These are phyloP conservation scores for Galeopsomyia nigrocyanea DNA, from an alignment of 2,888 invertebrate species.

Conservation along the genomic window DNA sequence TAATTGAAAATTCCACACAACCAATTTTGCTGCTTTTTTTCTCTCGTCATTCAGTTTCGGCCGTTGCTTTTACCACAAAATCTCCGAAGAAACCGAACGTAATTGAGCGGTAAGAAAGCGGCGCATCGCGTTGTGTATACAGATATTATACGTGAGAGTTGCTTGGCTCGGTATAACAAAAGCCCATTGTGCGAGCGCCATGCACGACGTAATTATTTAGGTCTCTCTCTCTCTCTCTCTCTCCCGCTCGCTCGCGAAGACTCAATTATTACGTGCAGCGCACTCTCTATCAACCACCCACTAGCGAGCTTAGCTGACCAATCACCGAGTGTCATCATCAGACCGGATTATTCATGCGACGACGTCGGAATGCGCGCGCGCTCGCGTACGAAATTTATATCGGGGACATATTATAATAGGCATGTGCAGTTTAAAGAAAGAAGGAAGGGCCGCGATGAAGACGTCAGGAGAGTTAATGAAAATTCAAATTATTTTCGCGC, in stretches of 20 bases:
- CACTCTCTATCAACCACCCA: conserved; percentile 10
- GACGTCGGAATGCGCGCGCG: background rate
- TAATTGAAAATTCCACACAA: no score
- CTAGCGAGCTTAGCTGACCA: conserved; percentile 11
- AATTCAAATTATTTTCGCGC: conserved; percentile 26
- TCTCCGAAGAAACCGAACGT: conserved; percentile 17
- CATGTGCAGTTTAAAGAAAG: background rate
- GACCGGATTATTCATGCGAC: conserved; percentile 35
- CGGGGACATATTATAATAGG: conserved; percentile 18
- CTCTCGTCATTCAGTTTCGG: background rate
- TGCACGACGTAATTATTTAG: conserved; percentile 60
- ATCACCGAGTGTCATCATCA: conserved; percentile 40
- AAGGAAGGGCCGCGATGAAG: background rate
- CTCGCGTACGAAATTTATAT: conserved; percentile 32
- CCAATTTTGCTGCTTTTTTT: no score
- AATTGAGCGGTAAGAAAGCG: conserved; percentile 43
- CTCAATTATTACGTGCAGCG: conserved; percentile 42
- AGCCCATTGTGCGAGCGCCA: conserved; percentile 60
- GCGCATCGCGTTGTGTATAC: background rate
- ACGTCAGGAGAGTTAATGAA: conserved; percentile 26
- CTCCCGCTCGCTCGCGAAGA: conserved; percentile 41
- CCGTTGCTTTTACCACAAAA: background rate
- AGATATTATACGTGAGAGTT: conserved; percentile 35
- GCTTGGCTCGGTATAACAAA: conserved; percentile 56
- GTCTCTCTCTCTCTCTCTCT: background rate